Base-by-base conservation (phyloP, 2,888 invertebrate species). In the Watsonalla binaria region DNA sequence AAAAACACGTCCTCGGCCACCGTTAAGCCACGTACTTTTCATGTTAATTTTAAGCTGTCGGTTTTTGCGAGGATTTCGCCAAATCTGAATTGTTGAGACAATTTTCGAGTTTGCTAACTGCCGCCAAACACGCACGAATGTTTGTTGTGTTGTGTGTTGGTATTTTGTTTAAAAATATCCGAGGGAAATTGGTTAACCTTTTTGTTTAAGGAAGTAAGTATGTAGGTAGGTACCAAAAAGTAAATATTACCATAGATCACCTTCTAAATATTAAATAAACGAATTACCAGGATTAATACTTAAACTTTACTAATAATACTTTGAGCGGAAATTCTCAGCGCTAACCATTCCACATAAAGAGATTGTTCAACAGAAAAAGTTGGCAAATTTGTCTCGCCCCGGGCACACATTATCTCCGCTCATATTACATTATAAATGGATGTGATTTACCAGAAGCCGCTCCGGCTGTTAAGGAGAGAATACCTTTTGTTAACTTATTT, bases 291-390 rank as follows among this genome's bases (percentile, higher is more conserved):
- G 63, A 73, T 72, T 72, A 66, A 68, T 71, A 74, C 69, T 68
- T 68, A 58, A 78, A 76, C 75, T 77, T 78, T 65, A 61, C 66
- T 75, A 75, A 79, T 78, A 80, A 75, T 77, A 78, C 74, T 78
- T 76, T 63, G 62, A 63, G 61, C 60, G 62, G 63, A 74, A 76
- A 76, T 74, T 71, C 66, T 63, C 70, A 54, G 61, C 67, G 70
- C 65, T 74, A 70, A 78, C 75, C 76, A 76, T 79, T 79, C 72
- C 69, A 74, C 68, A 78, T 76, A 78, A 74, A 78, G 74, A 77
- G 78, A 72, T 78, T 78, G 76, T 79, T 78, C 72, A 78, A 79
- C 79, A 78, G 76, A 78, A 80, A 80, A 80, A 80, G 78, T 80
- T 80, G 60, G 78, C 72, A 74, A 78, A 80, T 80, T 80, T 78